These are phyloP conservation scores for Cantharis lateralis DNA, from an alignment of 2,888 invertebrate genomes.

Conservation along the genomic window DNA sequence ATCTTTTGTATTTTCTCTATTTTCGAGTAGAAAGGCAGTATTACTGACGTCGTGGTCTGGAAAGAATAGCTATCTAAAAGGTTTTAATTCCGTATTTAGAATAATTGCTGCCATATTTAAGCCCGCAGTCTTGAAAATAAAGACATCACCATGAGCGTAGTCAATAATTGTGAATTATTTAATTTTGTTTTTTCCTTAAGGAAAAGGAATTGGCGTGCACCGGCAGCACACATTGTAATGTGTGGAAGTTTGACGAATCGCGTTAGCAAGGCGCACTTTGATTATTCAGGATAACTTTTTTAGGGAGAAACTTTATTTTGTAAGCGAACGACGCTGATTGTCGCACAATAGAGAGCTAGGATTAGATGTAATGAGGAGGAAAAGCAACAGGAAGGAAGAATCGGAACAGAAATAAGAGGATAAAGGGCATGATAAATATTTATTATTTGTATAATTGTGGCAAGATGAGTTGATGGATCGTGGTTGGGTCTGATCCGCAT, in stretches of 20 bases:
- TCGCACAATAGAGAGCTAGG: slow-evolving; percentile 36
- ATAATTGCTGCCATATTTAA: slow-evolving; percentile 59
- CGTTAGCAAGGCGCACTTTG: not conserved
- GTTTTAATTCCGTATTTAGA: slow-evolving; percentile 58
- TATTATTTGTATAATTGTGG: slow-evolving; percentile 53
- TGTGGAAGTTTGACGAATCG: not conserved
- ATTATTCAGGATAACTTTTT: not conserved
- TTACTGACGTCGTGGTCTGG: slow-evolving; percentile 55
- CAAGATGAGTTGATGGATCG: slow-evolving; percentile 43
- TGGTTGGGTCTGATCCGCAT: slow-evolving; percentile 48
- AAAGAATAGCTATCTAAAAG: slow-evolving; percentile 58
- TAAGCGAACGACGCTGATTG: slow-evolving; percentile 25
- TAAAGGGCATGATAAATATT: slow-evolving; percentile 53
- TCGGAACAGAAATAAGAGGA: slow-evolving; percentile 52
- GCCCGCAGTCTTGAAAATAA: slow-evolving; percentile 51
- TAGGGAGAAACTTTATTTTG: not conserved
- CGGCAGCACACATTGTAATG: not conserved
- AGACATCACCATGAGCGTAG: slow-evolving; percentile 40
- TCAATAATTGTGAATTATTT: not conserved
- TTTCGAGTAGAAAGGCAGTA: slow-evolving; percentile 51
- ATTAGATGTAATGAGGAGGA: slow-evolving; percentile 44
- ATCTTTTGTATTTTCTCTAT: slow-evolving; percentile 58
- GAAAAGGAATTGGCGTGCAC: not conserved
- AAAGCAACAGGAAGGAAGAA: slow-evolving; percentile 52
- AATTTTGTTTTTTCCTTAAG: not conserved